These are phyloP conservation scores for Rhagonycha lutea DNA, from an alignment of 2,888 invertebrate genomes.

Conservation along the genomic window DNA sequence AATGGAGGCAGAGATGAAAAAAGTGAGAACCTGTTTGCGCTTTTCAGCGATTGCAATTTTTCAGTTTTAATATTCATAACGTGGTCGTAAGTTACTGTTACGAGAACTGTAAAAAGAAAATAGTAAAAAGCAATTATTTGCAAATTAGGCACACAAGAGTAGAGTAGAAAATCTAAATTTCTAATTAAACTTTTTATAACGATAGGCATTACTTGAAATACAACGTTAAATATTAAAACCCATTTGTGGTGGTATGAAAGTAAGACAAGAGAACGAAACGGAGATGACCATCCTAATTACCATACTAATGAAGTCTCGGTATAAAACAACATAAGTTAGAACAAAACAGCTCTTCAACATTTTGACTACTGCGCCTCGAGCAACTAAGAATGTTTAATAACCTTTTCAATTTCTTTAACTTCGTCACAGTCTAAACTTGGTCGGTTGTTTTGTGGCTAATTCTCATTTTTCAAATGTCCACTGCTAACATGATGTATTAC, in stretches of 20 bases:
- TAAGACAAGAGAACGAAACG: slow-evolving; percentile 9
- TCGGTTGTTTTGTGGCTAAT: slow-evolving; percentile 38
- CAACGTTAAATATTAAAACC: background rate
- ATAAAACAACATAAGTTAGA: slow-evolving; percentile 38
- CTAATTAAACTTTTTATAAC: background rate
- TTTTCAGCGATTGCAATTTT: background rate
- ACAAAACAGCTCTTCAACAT: slow-evolving; percentile 37
- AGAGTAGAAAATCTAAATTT: background rate
- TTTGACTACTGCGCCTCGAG: slow-evolving; percentile 39
- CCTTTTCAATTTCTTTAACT: background rate
- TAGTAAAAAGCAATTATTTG: background rate
- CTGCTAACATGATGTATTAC: slow-evolving; percentile 45
- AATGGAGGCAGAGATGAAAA: background rate
- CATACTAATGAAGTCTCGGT: slow-evolving; percentile 49
- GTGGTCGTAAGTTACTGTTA: background rate
- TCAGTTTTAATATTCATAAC: background rate
- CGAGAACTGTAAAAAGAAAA: background rate
- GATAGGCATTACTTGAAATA: background rate
- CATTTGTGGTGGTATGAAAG: background rate
- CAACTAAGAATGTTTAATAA: slow-evolving; percentile 28
- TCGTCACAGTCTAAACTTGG: slow-evolving; percentile 32
- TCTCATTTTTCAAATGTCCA: slow-evolving; percentile 48
- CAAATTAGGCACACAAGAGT: background rate
- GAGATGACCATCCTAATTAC: slow-evolving; percentile 45
- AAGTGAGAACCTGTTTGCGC: background rate